These are phyloP conservation scores for Cerceris rybyensis DNA, from an alignment of 2,888 invertebrate species.

Conservation along the genomic window DNA sequence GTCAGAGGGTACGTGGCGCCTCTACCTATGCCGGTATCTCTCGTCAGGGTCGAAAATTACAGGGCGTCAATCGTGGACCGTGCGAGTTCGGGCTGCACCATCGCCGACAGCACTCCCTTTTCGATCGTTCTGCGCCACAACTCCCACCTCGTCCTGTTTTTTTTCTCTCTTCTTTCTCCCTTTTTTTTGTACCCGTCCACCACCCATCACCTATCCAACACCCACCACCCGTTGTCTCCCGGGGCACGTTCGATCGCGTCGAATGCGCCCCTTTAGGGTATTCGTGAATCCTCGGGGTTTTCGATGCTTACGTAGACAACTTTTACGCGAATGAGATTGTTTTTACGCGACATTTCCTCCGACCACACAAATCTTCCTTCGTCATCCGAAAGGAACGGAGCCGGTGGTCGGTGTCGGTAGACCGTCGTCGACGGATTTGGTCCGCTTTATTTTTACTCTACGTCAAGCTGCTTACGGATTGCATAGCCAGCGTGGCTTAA, in stretches of 20 bases:
- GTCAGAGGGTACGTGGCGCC: slow-evolving; percentile 21
- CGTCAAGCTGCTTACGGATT: no score
- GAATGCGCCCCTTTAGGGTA: slow-evolving; percentile 62
- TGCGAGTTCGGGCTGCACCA: slow-evolving; percentile 20
- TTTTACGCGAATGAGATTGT: slow-evolving; percentile 1
- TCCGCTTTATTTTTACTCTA: no score
- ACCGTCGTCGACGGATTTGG: no score
- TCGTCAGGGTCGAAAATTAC: slow-evolving; percentile 64
- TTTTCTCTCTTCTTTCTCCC: slow-evolving; percentile 11
- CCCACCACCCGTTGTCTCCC: no score
- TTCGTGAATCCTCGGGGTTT: slow-evolving; percentile 12
- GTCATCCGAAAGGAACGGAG: not conserved
- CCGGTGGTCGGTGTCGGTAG: not conserved
- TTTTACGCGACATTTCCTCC: not conserved
- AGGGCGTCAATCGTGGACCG: slow-evolving; percentile 52
- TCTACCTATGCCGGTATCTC: slow-evolving; percentile 37
- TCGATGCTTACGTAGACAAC: slow-evolving; percentile 7
- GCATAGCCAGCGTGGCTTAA: no score
- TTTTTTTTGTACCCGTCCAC: no score
- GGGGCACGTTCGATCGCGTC: slow-evolving; percentile 23
- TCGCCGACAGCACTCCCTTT: slow-evolving; percentile 27
- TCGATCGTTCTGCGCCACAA: slow-evolving; percentile 25
- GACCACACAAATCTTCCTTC: not conserved
- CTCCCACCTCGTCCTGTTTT: slow-evolving; percentile 24
- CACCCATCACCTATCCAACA: no score